Evolutionary conservation across 2,113 vertebrate species (phyloP), one percentile per base, ranked within the genome.

Genomic region (Poicephalus meyeri): DNA sequence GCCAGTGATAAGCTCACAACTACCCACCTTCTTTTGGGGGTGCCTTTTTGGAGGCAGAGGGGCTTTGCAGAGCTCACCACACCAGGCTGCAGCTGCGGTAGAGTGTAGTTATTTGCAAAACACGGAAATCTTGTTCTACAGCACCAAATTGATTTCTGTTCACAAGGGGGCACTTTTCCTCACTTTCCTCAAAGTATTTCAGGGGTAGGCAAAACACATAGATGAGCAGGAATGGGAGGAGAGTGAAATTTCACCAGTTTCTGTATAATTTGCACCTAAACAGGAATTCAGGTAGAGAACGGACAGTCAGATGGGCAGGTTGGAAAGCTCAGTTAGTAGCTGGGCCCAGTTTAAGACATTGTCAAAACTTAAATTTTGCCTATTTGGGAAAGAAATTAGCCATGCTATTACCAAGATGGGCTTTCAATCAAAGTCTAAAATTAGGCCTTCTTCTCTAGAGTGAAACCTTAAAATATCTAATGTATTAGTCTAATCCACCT

Each of bases 361-460:
- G 17, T 55, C 0, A 0, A 79, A 93, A 81, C 33, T 73, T 61
- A 76, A 79, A 28, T 81, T 70, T 88, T 84, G 41, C 69, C 39
- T 25, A 55, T 91, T 93, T 74, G 78, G 65, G 71, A 74, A 86
- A 50, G 77, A 72, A 91, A 88, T 93, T 88, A 93, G 72, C 61
- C 15, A 4, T 47, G 63, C 81, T 89, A 41, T 91, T 89, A 86
- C 60, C 37, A 79, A 53, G 70, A 80, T 0, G 2, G 55, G 46
- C 60, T 93, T 90, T 94, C 88, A 88, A 77, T 95, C 88, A 86
- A 92, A 89, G 69, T 86, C 94, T 92, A 91, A 93, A 93, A 93
- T 93, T 91, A 95, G 79, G 41, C 66, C 83, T 91, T 73, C 60
- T 78, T 86, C 63, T 94, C 68, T 63, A 74, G 85, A 93, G 60